Evolutionary conservation across 1,140 invertebrate genomes (phyloP).

Genomic region (Plectrocnemia conspersa): DNA sequence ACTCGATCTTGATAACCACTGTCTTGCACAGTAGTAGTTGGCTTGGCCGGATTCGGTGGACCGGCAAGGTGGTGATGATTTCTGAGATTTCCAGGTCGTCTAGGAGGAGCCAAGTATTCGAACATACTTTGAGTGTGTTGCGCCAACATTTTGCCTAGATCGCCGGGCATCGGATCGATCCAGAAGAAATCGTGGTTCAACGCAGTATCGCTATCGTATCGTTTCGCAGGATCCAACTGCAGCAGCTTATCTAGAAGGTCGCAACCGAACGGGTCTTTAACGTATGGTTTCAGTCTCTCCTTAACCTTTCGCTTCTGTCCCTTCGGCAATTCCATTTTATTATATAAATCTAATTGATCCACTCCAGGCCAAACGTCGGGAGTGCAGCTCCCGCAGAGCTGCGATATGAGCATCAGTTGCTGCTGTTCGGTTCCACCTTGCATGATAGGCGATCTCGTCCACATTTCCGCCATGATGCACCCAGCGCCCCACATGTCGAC

Average conservation of each 20-base stretch:
- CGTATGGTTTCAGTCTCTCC: conserved; percentile 84
- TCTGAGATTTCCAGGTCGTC: conserved; percentile 61
- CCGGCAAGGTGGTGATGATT: conserved; percentile 64
- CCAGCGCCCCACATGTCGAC: conserved; percentile 99
- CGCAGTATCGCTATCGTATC: conserved; percentile 87
- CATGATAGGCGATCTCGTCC: conserved; percentile 87
- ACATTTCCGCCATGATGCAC: conserved; percentile 99
- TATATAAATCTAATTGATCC: conserved; percentile 86
- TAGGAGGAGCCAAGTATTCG: conserved; percentile 76
- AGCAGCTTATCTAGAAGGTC: conserved; percentile 92
- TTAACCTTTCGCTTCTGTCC: conserved; percentile 89
- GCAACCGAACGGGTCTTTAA: conserved; percentile 88
- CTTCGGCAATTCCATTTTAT: conserved; percentile 86
- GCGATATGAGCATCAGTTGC: conserved; percentile 91
- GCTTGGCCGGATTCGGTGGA: conserved; percentile 50
- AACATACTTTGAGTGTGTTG: conserved; percentile 95
- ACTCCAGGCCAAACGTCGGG: conserved; percentile 94
- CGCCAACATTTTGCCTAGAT: conserved; percentile 87
- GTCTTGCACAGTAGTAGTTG: conserved; percentile 53
- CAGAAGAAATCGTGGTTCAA: conserved; percentile 98
- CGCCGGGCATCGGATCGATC: conserved; percentile 92
- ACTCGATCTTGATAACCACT: conserved; percentile 73
- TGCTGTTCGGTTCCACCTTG: conserved; percentile 95
- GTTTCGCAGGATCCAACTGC: conserved; percentile 84
- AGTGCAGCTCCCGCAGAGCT: conserved; percentile 94